Evolutionary conservation across 2,113 vertebrate species (phyloP), one percentile per base, ranked within the genome.

Genomic region (Patagioenas fasciata): DNA sequence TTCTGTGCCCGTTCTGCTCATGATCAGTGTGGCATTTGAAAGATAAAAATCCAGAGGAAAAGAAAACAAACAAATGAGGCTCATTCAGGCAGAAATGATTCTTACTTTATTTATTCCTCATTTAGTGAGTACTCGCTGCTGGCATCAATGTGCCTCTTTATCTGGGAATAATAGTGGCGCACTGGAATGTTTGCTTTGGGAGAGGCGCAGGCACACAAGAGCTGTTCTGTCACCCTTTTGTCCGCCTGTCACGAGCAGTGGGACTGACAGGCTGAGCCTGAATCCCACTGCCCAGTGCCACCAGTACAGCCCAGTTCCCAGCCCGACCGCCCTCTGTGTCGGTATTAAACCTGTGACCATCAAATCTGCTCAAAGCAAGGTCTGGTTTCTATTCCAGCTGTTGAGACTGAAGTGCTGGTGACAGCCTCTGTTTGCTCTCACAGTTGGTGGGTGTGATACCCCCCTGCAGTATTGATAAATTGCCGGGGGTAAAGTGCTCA

Each of bases 31-130:
- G 0, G n/a, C 16, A 2, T 42, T 12, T 89, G 54, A 34, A 66
- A 79, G 65, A 32, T 20, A 44, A 32, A 80, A 71, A 32, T 57
- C 8, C 64, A 21, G 62, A 82, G 48, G 2, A 32, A 28, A 38
- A 48, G n/a, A 9, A 7, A 5, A 3, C 50, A 24, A 51, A 51
- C 21, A 25, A 24, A 6, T 0, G 5, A 14, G 0, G 9, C 29
- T 70, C 17, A 4, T 26, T 77, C 50, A 32, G 69, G 60, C 78
- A 54, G 64, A 80, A 81, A 15, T 64, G 65, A 21, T 61, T 73
- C 88, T 72, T 42, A 4, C 47, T 42, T 40, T 11, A 3, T 78
- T 72, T 85, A 40, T 42, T 66, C 56, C 60, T 73, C 56, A 1
- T 60, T 87, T 70, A 61, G 61, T 13, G 36, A 34, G 18, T n/a